phyloP scores from a whole-genome alignment of 2,888 invertebrate genomes.

The Drosophila differens region DNA sequence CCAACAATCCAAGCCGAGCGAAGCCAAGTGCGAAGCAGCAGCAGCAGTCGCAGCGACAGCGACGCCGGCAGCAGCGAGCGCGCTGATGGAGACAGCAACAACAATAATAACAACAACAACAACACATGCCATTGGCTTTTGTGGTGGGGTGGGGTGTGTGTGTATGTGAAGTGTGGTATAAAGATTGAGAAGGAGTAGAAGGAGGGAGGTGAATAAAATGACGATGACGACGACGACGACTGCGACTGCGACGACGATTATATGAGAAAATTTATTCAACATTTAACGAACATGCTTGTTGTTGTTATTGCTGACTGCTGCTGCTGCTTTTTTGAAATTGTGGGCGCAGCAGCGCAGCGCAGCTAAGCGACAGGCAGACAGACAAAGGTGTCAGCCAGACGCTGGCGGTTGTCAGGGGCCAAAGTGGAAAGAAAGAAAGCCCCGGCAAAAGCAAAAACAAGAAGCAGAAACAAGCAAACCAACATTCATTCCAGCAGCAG shows the following conservation, averaged over 20 bases:
- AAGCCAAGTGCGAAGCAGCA: conserved; percentile 65
- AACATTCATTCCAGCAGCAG: conserved; percentile 20
- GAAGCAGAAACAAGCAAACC: conserved; percentile 14
- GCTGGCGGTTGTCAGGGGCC: conserved; percentile 59
- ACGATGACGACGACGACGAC: conserved; percentile 31
- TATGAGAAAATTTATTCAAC: conserved; percentile 77
- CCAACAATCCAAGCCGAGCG: conserved; percentile 63
- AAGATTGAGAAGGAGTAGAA: conserved; percentile 11
- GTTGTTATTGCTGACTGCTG: conserved; percentile 24
- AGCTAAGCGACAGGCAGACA: conserved; percentile 30
- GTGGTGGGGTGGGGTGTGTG: conserved; percentile 42
- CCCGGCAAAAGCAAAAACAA: conserved; percentile 17
- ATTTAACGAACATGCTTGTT: conserved; percentile 73
- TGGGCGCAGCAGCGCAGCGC: conserved; percentile 46
- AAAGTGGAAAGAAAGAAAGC: conserved; percentile 55
- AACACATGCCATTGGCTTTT: conserved; percentile 46
- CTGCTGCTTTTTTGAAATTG: conserved; percentile 46
- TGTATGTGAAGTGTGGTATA: conserved; percentile 29
- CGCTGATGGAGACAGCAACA: conserved; percentile 54
- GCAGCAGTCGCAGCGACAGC: conserved; percentile 38
- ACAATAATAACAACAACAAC: conserved; percentile 36
- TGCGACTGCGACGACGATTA: conserved; percentile 65
- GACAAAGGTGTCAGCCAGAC: conserved; percentile 65
- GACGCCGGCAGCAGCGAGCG: conserved; percentile 51
- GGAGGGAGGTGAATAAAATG: conserved; percentile 32